These are phyloP conservation scores for Tachina fera DNA, from an alignment of 2,888 invertebrate species.

Conservation along the genomic window DNA sequence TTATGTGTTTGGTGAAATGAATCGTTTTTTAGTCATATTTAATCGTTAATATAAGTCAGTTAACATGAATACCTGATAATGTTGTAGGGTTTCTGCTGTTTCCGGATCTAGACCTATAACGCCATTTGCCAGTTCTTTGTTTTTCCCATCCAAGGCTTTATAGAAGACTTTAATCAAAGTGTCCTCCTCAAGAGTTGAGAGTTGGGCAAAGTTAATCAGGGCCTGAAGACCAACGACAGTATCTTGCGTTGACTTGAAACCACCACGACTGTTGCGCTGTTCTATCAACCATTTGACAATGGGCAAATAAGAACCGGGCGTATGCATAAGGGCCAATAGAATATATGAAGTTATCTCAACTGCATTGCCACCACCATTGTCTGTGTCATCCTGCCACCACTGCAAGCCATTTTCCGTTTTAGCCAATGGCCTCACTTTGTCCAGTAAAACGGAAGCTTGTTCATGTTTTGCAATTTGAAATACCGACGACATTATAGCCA, in stretches of 20 bases:
- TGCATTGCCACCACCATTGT: conserved; percentile 86
- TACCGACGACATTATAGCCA: conserved; percentile 89
- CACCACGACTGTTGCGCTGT: conserved; percentile 86
- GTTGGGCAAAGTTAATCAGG: conserved; percentile 85
- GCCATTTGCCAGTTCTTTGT: background rate
- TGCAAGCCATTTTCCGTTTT: conserved; percentile 84
- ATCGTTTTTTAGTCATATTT: too few relatives aligned
- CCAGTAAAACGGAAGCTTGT: conserved; percentile 83
- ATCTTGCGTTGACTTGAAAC: conserved; percentile 89
- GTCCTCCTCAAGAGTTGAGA: conserved; percentile 80
- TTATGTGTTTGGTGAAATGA: too few relatives aligned
- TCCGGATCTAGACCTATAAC: background rate
- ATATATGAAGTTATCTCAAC: conserved; percentile 94
- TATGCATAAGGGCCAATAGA: conserved; percentile 86
- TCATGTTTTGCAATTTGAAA: conserved; percentile 89
- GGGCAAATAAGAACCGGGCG: conserved; percentile 78
- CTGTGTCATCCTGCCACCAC: conserved; percentile 87
- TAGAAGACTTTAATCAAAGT: background rate
- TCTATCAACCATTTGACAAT: conserved; percentile 89
- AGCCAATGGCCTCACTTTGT: conserved; percentile 81
- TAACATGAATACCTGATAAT: conserved; percentile 10
- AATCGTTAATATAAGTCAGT: background rate
- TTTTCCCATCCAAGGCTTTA: conserved; percentile 25
- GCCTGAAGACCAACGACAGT: conserved; percentile 88
- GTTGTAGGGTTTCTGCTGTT: conserved; percentile 4